Percentiles rank a stretch among this genome's conserved stretches.
These are phyloP conservation scores for Podarcis cretensis DNA, from an alignment of 2,113 vertebrate genomes.

Conservation along the genomic window DNA sequence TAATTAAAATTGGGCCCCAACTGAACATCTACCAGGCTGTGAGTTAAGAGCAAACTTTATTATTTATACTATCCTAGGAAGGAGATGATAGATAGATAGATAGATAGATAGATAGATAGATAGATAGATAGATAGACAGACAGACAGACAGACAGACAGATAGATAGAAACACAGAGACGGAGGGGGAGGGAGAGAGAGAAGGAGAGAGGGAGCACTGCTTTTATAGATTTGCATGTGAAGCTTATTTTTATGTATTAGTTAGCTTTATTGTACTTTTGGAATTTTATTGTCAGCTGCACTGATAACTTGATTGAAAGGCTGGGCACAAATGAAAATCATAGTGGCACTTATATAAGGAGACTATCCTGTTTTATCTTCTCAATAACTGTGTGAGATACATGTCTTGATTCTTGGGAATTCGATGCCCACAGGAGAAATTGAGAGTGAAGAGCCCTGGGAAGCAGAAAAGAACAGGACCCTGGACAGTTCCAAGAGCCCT, in stretches of 20 bases:
- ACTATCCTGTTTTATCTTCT: neutral
- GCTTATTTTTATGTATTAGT: neutral
- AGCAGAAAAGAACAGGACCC: too few species aligned
- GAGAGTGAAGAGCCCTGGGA: too few species aligned
- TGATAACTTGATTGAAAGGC: neutral
- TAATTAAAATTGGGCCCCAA: neutral
- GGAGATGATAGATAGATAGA: too few species aligned
- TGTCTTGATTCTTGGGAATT: too few species aligned
- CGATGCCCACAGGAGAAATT: too few species aligned
- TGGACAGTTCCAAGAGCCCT: too few species aligned
- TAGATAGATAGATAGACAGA: too few species aligned
- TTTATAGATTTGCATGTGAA: neutral
- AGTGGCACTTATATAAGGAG: neutral
- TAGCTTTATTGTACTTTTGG: neutral
- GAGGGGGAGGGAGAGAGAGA: too few species aligned
- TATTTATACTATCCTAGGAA: neutral
- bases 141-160: too few species aligned
- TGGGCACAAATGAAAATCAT: neutral
- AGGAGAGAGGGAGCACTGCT: too few species aligned
- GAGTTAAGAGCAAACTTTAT: neutral
- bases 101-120: too few species aligned
- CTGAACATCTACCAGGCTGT: neutral
- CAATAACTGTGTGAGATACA: neutral
- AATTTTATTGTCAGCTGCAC: neutral
- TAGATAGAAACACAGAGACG: too few species aligned